These are phyloP conservation scores for Agrochola lota DNA, from an alignment of 2,888 invertebrate genomes.

Conservation along the genomic window DNA sequence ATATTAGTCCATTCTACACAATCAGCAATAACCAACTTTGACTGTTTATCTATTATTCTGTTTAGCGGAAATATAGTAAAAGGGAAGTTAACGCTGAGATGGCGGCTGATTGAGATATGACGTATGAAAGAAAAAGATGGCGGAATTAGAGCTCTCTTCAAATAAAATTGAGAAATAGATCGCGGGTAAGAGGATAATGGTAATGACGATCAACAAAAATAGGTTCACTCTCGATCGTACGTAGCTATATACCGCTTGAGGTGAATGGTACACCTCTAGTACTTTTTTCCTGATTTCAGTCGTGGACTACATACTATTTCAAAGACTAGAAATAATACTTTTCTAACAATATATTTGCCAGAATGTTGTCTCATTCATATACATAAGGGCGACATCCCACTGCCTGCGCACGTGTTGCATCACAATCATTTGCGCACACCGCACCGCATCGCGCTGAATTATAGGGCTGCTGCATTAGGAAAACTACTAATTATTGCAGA, in stretches of 20 bases:
- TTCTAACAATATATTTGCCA: neutral
- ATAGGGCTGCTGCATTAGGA: constrained; percentile 35
- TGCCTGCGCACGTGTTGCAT: constrained; percentile 62
- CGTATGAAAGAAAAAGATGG: neutral
- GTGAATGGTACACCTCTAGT: neutral
- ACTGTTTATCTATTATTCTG: neutral
- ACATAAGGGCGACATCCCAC: constrained; percentile 43
- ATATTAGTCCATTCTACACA: neutral
- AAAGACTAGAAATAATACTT: neutral
- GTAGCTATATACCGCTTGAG: neutral
- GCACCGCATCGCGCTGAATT: constrained; percentile 26
- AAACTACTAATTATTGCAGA: neutral
- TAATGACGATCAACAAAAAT: neutral
- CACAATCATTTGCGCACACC: constrained; percentile 59
- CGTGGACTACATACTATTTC: neutral
- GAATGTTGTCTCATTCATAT: constrained; percentile 30
- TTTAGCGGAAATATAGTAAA: neutral
- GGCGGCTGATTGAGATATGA: neutral
- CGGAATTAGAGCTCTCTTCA: neutral
- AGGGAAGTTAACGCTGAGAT: neutral
- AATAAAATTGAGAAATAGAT: neutral
- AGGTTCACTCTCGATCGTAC: neutral
- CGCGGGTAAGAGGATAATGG: too few species aligned
- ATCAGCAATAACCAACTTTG: neutral
- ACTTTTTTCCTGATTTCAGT: neutral